Conservation (phyloP, 2,113 vertebrate genomes). For the Catharus bicknelli region DNA sequence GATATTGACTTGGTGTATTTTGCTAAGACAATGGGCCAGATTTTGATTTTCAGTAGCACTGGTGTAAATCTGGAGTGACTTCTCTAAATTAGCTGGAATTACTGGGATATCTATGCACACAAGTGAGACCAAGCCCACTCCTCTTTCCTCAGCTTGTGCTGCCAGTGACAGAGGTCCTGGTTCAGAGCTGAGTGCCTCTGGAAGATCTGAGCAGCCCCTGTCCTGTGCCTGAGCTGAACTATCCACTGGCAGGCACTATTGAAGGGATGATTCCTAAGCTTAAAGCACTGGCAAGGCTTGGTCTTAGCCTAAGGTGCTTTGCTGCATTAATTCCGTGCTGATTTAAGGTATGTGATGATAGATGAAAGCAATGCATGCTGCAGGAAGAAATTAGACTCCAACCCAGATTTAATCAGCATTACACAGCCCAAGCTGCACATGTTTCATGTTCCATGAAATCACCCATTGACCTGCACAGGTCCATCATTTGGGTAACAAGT, state of each 20-base stretch:
- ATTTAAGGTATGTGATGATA: neutral
- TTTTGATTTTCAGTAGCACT: slow-evolving; percentile 64
- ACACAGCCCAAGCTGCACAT: neutral
- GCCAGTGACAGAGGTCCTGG: neutral
- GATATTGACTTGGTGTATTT: slow-evolving; percentile 71
- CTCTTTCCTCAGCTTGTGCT: neutral
- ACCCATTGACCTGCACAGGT: neutral
- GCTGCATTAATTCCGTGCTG: neutral
- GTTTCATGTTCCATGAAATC: neutral
- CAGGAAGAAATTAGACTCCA: neutral
- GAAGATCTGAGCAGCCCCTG: neutral
- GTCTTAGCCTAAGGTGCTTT: neutral
- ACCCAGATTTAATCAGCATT: neutral
- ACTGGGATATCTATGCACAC: slow-evolving; percentile 6
- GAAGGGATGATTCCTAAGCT: neutral
- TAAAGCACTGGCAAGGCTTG: neutral
- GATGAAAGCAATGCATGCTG: neutral
- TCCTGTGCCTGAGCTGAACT: neutral
- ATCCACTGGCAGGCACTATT: neutral
- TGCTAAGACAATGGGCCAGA: slow-evolving; percentile 71
- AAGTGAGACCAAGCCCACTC: neutral
- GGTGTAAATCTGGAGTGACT: slow-evolving; percentile 70
- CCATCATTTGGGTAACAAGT: neutral
- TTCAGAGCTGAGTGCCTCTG: neutral
- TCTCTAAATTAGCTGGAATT: slow-evolving; percentile 49